Percentiles rank a stretch among this genome's conserved stretches.
These are phyloP conservation scores for Lepus timidus DNA, from an alignment of 2,113 vertebrate species.

Conservation along the genomic window DNA sequence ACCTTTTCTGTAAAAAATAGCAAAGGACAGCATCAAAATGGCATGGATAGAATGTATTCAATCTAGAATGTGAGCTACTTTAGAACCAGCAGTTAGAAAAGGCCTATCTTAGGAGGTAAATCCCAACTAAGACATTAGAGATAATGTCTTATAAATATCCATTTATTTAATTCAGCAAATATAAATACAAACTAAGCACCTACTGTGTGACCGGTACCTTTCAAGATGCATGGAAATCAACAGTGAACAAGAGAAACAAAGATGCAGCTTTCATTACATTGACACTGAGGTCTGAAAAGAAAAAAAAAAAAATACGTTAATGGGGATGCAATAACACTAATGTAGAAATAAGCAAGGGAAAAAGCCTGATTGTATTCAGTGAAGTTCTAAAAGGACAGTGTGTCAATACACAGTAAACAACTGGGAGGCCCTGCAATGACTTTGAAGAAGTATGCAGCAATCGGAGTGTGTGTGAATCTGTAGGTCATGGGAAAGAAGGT, in stretches of 20 bases:
- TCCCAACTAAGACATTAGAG: neutral
- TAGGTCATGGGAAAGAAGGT: neutral
- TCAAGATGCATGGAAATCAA: neutral
- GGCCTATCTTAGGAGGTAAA: neutral
- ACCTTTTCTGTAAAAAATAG: no score
- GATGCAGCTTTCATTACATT: neutral
- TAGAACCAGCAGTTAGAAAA: neutral
- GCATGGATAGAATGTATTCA: neutral
- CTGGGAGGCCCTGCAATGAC: neutral
- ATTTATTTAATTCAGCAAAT: neutral
- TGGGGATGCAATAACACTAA: neutral
- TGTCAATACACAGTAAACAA: neutral
- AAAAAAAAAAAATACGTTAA: neutral
- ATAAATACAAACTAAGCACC: neutral
- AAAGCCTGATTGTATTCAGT: neutral
- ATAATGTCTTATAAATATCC: neutral
- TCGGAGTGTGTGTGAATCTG: neutral
- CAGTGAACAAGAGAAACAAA: neutral
- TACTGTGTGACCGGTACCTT: neutral
- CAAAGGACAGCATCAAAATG: neutral
- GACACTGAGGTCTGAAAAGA: neutral
- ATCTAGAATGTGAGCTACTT: neutral
- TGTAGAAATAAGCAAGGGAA: neutral
- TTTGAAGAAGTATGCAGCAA: constrained; percentile 1
- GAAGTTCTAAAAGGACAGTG: neutral